Conservation (phyloP, 2,113 vertebrate species). For the Notothenia rossii region DNA sequence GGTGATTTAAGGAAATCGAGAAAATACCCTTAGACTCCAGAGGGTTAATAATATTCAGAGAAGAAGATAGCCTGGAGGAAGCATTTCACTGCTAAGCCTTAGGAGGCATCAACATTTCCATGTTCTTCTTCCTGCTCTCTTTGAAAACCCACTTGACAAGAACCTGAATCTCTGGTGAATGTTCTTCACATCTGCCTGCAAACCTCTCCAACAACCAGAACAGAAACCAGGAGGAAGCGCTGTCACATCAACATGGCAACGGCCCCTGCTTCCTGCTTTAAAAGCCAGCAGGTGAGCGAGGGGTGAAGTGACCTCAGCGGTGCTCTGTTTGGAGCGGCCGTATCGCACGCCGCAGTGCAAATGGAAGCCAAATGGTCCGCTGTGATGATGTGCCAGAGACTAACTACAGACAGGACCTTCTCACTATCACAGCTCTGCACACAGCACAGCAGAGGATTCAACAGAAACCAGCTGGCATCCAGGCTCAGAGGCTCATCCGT, state of each 20-base stretch:
- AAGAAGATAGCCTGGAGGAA: background rate
- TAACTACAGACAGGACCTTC: slow-evolving; percentile 36
- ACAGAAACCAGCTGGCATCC: slow-evolving; percentile 48
- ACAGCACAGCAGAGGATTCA: slow-evolving; percentile 20
- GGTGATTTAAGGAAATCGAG: too few relatives aligned
- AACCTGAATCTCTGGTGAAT: background rate
- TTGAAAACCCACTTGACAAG: background rate
- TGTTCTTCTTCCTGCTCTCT: background rate
- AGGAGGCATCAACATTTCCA: background rate
- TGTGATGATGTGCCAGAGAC: slow-evolving; percentile 37
- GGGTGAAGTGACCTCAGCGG: slow-evolving; percentile 17
- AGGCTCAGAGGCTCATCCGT: slow-evolving; percentile 24
- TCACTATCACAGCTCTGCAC: slow-evolving; percentile 35
- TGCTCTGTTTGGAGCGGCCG: slow-evolving; percentile 5
- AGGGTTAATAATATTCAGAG: too few relatives aligned
- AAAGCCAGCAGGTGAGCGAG: slow-evolving; percentile 21
- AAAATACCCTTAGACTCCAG: too few relatives aligned
- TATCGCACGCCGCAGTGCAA: background rate
- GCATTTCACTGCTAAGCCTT: background rate
- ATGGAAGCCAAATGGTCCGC: slow-evolving; percentile 36
- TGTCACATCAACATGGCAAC: background rate
- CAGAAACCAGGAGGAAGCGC: background rate
- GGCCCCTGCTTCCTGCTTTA: background rate
- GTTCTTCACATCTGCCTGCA: background rate
- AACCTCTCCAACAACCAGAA: background rate